phyloP scores from a whole-genome alignment of 1,140 invertebrate genomes.

The Trachymyrmex septentrionalis region DNA sequence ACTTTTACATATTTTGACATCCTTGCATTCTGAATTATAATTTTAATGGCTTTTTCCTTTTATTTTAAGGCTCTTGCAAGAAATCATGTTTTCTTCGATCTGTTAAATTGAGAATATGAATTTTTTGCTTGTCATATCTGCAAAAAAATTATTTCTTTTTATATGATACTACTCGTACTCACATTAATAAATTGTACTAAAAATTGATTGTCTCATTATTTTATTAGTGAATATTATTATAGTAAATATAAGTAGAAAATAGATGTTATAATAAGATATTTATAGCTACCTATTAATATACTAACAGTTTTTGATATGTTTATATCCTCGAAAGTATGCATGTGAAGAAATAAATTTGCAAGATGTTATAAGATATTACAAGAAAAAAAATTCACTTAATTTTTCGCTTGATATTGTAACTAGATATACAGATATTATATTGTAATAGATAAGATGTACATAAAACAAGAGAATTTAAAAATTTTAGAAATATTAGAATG shows the following conservation, averaged over 20 bases:
- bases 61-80: neutral
- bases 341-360: too few species aligned
- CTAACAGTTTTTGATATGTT: too few species aligned
- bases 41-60: neutral
- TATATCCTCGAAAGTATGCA: too few species aligned
- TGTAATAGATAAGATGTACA: too few species aligned
- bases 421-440: too few species aligned
- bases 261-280: neutral
- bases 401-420: too few species aligned
- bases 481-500: neutral
- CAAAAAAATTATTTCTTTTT: neutral
- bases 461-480: neutral
- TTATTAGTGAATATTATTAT: neutral
- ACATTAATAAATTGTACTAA: neutral
- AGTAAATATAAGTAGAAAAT: neutral
- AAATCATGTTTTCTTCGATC: neutral
- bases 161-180: neutral
- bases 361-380: too few species aligned
- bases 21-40: neutral
- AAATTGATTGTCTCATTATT: neutral
- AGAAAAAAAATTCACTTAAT: too few species aligned
- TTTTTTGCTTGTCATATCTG: neutral
- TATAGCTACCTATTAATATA: too few species aligned
- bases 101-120: neutral
- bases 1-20: too few species aligned